Conservation (phyloP, 2,797 vertebrate species). For the Manis pentadactyla region DNA sequence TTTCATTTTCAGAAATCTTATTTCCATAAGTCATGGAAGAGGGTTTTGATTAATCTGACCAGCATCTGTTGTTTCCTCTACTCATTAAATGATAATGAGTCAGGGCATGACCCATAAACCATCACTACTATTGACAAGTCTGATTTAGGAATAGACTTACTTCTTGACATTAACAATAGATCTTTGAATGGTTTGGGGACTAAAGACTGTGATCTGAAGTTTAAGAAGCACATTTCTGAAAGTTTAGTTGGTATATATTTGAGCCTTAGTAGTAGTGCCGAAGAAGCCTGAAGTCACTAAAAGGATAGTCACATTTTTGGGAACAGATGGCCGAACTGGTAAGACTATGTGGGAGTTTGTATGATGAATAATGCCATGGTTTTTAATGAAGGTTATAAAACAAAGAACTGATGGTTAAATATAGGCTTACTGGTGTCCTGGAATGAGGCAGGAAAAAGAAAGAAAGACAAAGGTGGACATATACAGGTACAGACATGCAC, state of each 20-base stretch:
- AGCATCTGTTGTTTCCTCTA: not conserved
- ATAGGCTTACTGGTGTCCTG: not conserved
- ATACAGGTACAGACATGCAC: not conserved
- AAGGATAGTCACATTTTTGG: slow-evolving; percentile 20
- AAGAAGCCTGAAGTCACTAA: not conserved
- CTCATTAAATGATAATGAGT: not conserved
- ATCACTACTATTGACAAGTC: not conserved
- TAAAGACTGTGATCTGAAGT: slow-evolving; percentile 45
- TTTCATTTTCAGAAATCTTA: not conserved
- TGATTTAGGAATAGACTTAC: slow-evolving; percentile 31
- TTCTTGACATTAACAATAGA: not conserved
- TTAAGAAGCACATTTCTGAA: slow-evolving; percentile 21
- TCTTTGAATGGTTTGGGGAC: slow-evolving; percentile 1
- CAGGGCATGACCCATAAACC: not conserved
- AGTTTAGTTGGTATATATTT: slow-evolving; percentile 23
- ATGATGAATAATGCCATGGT: slow-evolving; percentile 26
- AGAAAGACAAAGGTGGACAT: not conserved
- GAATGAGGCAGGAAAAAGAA: not conserved
- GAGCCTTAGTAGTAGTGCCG: not conserved
- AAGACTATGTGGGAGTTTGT: not conserved
- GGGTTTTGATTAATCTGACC: not conserved
- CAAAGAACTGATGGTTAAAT: not conserved
- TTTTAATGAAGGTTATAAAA: slow-evolving; percentile 21
- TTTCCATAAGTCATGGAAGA: not conserved
- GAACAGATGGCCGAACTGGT: slow-evolving; percentile 47